A percentile compares a stretch with the other conserved stretches of the same genome.
phyloP scores from a whole-genome alignment of 92 coral and sea anemone species.

The Scolanthus callimorphus region DNA sequence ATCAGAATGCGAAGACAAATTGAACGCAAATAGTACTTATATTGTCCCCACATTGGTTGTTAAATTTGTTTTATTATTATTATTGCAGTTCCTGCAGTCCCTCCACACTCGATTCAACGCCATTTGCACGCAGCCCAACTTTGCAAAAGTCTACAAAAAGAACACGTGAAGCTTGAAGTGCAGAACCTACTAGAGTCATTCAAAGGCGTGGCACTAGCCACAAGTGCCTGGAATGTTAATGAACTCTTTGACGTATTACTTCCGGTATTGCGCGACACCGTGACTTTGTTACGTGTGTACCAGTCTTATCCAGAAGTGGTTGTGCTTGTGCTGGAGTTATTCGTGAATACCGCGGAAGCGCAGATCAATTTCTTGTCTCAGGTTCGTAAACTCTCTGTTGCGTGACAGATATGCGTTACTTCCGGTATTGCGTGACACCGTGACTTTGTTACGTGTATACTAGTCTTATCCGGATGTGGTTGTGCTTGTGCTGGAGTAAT shows the following conservation, averaged over 20 bases:
- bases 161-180: constrained; percentile 58
- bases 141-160: constrained; percentile 79
- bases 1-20: no score
- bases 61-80: no score
- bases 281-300: constrained; percentile 67
- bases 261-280: constrained; percentile 78
- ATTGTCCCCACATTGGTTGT: no score
- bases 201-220: constrained; percentile 83
- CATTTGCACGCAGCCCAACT: constrained; percentile 81
- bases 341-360: constrained; percentile 70
- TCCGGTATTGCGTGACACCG: constrained; percentile 78
- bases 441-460: constrained; percentile 66
- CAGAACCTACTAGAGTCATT: constrained; percentile 83
- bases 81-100: constrained; percentile 70
- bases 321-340: constrained; percentile 79
- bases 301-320: constrained; percentile 87
- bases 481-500: constrained; percentile 78
- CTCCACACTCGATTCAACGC: constrained; percentile 62
- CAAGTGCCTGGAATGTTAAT: constrained; percentile 47
- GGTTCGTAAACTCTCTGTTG: no score
- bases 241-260: constrained; percentile 55
- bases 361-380: constrained; percentile 53
- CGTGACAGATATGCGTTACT: constrained; percentile 49
- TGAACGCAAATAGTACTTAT: no score
- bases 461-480: constrained; percentile 86